phyloP scores from a whole-genome alignment of 2,113 vertebrate species.

The Falcunculus frontatus region DNA sequence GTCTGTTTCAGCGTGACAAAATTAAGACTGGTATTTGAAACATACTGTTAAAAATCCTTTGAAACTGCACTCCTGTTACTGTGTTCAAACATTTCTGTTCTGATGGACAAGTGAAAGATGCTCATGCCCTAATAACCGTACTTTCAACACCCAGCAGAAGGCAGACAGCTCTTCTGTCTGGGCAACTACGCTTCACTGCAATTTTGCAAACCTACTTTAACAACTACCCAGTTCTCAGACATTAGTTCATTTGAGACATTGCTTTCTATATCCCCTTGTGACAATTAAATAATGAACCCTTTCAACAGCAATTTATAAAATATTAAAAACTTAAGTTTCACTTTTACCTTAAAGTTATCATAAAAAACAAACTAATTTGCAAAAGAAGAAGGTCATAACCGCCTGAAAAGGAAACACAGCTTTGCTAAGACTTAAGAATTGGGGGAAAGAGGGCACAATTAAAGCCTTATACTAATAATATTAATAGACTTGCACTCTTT shows the following conservation, averaged over 20 bases:
- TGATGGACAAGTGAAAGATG: neutral
- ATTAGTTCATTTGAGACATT: neutral
- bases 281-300: constrained; percentile 58
- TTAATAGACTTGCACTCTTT: constrained; percentile 67
- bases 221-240: neutral
- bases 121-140: neutral
- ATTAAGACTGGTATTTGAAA: neutral
- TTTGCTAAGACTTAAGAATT: constrained; percentile 45
- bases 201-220: neutral
- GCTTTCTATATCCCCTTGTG: neutral
- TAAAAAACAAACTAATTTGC: constrained; percentile 65
- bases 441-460: constrained; percentile 59
- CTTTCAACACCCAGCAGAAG: neutral
- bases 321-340: constrained; percentile 52
- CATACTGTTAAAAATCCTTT: neutral
- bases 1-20: neutral
- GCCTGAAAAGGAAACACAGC: constrained; percentile 57
- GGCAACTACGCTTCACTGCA: neutral
- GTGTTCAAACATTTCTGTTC: neutral
- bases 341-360: constrained; percentile 58
- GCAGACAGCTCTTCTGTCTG: neutral
- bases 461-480: constrained; percentile 67
- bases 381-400: constrained; percentile 53
- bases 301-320: constrained; percentile 58
- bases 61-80: neutral